These are phyloP conservation scores for Agelas oroides DNA, from an alignment of 37 sponge, comb jelly and placozoan species.

Conservation along the genomic window DNA sequence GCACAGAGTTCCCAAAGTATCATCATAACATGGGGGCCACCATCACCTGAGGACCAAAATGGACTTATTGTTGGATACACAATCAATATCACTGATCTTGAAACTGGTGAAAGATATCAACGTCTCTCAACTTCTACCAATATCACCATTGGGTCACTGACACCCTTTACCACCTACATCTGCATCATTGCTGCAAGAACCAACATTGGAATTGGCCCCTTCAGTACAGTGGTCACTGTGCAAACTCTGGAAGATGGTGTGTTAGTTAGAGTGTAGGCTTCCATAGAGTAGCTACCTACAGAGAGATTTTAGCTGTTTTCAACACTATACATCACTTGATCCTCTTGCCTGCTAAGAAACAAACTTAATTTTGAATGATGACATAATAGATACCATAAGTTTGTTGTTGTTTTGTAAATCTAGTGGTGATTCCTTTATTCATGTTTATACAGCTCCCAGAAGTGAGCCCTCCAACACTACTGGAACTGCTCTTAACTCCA, in stretches of 20 bases:
- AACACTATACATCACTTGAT: too few species aligned
- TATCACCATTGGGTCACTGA: background rate
- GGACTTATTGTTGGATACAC: conserved; percentile 29
- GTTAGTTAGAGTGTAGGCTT: too few species aligned
- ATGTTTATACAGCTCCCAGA: conserved; percentile 14
- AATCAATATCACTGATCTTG: background rate
- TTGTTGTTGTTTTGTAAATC: too few species aligned
- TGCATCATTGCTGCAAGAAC: conserved; percentile 41
- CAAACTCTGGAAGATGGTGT: conserved; percentile 39
- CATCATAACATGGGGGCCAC: conserved; percentile 22
- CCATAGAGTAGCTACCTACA: too few species aligned
- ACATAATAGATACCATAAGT: too few species aligned
- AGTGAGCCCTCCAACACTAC: background rate
- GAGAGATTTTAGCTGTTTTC: too few species aligned
- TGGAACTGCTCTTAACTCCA: background rate
- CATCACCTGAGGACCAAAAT: conserved; percentile 8
- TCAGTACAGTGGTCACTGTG: conserved; percentile 11
- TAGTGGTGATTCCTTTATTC: too few species aligned
- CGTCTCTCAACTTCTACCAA: too few species aligned
- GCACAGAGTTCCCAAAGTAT: background rate
- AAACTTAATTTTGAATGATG: too few species aligned
- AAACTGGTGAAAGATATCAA: too few species aligned
- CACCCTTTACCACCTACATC: conserved; percentile 35
- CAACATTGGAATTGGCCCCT: conserved; percentile 26
- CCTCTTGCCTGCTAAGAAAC: too few species aligned